Evolutionary conservation across 2,888 invertebrate species (phyloP), one percentile per base, ranked within the genome.

Genomic region (Tridacna crocea): DNA sequence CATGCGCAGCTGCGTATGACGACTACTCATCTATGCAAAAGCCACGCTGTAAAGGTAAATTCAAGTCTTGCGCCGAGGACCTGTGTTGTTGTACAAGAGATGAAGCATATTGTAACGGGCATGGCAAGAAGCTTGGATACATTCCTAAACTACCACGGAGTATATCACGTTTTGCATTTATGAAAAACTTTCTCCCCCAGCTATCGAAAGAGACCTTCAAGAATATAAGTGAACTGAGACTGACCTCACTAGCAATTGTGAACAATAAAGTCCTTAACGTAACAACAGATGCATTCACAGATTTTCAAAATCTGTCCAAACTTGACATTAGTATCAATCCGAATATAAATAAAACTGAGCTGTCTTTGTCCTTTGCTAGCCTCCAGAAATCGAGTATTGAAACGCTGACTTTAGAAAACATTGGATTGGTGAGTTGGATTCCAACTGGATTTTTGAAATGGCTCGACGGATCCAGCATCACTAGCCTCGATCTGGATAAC

Each of bases 281-380:
- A 13, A 24, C 70, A 11, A 26, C 8, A 17, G 70, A 70, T 26
- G 51, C 70, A 24, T 76, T 76, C 48, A n/a, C 2, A n/a, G 22
- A 66, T 15, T 46, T 76, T 19, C 3, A 22, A 36, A 15, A 55
- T 55, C n/a, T 76, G 19, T n/a, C 36, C 10, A n/a, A 26, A 15
- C 55, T 76, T 0, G 55, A 36, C 13, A 17, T 76, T 24, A 68
- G 47, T 36, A 27, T 24, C 19, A 76, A 76, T 36, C 1, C n/a
- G 36, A 46, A 58, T 22, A 51, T 76, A 15, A 58, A 76, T 26
- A 19, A 66, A 27, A 51, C 55, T 22, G 55, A 76, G n/a, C 36
- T 76, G 22, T 51, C 51, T 22, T 17, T 26, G 22, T 51, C 76
- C 13, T 51, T 76, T 46, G 47, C 22, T 36, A 66, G 55, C 22